Evolutionary conservation across 2,888 invertebrate genomes (phyloP).

Genomic region (Metallyticus violacea): DNA sequence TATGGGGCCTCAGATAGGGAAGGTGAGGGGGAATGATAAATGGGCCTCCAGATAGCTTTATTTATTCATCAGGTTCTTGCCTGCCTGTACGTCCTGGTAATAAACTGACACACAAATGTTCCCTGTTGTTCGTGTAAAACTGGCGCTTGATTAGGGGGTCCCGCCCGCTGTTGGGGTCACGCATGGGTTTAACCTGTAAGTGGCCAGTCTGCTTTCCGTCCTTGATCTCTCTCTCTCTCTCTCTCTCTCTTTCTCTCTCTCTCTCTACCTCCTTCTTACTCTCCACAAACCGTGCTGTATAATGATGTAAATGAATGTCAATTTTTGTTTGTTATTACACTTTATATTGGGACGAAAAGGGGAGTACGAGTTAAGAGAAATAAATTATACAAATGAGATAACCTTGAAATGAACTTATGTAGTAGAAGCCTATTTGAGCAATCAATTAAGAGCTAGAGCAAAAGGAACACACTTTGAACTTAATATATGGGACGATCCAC

Average conservation of each 20-base stretch:
- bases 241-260: too few species aligned
- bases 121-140: slow-evolving; percentile 30
- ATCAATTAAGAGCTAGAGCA: background rate
- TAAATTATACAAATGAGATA: background rate
- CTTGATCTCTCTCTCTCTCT: too few species aligned
- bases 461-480: background rate
- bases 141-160: slow-evolving; percentile 31
- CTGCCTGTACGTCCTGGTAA: slow-evolving; percentile 40
- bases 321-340: background rate
- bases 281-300: background rate
- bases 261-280: background rate
- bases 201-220: slow-evolving; percentile 5
- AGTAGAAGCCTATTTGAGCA: background rate
- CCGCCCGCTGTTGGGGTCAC: background rate
- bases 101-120: slow-evolving; percentile 35
- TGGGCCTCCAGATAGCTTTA: slow-evolving; percentile 59
- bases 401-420: background rate
- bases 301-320: background rate
- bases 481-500: background rate
- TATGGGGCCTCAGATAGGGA: slow-evolving; percentile 20
- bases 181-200: slow-evolving; percentile 2
- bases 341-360: background rate
- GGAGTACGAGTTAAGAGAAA: background rate
- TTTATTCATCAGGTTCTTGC: slow-evolving; percentile 57
- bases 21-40: slow-evolving; percentile 50